Evolutionary conservation across 2,888 invertebrate species (phyloP), one percentile per base, ranked within the genome.

Genomic region (Polydrusus tereticollis): DNA sequence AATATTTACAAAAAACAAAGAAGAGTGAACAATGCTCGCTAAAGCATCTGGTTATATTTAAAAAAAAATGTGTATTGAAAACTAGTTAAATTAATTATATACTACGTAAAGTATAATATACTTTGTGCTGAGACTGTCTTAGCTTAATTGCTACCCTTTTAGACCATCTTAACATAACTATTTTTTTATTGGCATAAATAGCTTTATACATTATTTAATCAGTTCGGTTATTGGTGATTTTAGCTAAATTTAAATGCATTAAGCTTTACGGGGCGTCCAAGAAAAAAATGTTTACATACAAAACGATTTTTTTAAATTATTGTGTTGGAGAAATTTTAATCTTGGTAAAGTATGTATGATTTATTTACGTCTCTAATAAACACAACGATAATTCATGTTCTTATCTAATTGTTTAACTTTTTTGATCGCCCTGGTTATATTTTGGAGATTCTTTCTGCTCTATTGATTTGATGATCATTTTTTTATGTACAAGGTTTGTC

Each of bases 121-220:
- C n/a, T 55, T 55, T 55, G 29, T 55, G 52, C 52, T 33, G 29
- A 29, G 52, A 55, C 29, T 29, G 52, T 55, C 52, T 55, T 20
- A 45, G 45, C 8, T 18, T 43, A 20, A 21, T 10, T 5, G 23
- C n/a, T 47, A 5, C 18, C 7, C 8, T 52, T 16, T 7, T 55
- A 55, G 52, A 55, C 52, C 10, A 55, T 55, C 52, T 55, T 52
- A 29, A 55, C 52, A 29, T 55, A 29, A 29, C 16, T 14, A 6
- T 29, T 29, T 55, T 29, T 47, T 52, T 8, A 16, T 29, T 55
- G 7, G 29, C 52, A 8, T 55, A 55, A 16, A 18, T 55, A 29
- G 16, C 5, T 20, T n/a, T n/a, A n/a, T 16, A 55, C 29, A 18
- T 29, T 55, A 29, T 10, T 47, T 47, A 47, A n/a, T 18, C 29